phyloP scores from a whole-genome alignment of 2,797 vertebrate species.

The Sciaenops ocellatus region DNA sequence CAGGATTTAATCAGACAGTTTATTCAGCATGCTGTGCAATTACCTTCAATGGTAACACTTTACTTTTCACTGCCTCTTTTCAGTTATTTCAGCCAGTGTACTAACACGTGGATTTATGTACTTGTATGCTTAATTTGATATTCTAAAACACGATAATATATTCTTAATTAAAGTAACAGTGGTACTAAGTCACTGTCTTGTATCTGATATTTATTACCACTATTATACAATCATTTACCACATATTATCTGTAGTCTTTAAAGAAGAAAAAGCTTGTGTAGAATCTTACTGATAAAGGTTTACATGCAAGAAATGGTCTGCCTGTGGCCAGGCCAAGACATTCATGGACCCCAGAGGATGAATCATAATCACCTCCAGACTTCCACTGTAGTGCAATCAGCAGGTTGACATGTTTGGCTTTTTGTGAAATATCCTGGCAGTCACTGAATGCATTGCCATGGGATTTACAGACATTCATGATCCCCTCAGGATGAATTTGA shows the following conservation, averaged over 20 bases:
- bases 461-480: no score
- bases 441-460: not conserved
- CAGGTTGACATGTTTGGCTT: no score
- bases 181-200: not conserved
- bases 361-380: no score
- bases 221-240: not conserved
- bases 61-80: constrained; percentile 45
- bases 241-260: not conserved
- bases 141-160: constrained; percentile 21
- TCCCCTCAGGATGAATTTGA: not conserved
- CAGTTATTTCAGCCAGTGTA: constrained; percentile 37
- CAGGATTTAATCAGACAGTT: constrained; percentile 70
- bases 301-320: not conserved
- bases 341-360: not conserved
- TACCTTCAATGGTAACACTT: constrained; percentile 55
- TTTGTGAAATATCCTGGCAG: no score
- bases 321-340: not conserved
- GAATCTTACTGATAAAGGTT: not conserved
- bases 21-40: constrained; percentile 56
- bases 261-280: not conserved
- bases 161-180: constrained; percentile 21
- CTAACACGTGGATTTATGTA: constrained; percentile 32
- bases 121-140: constrained; percentile 29
- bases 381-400: no score
- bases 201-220: not conserved